phyloP scores from a whole-genome alignment of 2,113 vertebrate genomes.

The Taurulus bubalis region DNA sequence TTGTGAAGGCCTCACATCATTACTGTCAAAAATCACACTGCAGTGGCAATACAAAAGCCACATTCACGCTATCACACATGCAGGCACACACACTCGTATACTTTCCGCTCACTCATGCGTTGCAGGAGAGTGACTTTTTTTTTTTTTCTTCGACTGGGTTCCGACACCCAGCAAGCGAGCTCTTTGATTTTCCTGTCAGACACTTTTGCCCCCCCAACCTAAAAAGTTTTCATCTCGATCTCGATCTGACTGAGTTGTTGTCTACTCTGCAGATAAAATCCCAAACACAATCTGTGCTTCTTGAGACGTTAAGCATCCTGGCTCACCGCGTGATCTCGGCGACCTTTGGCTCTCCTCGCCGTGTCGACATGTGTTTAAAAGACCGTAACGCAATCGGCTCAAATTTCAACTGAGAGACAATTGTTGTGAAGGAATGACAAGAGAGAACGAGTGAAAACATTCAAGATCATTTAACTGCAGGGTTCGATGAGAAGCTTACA shows the following conservation, averaged over 20 bases:
- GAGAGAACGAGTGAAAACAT: slow-evolving; percentile 18
- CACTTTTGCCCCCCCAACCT: slow-evolving; percentile 41
- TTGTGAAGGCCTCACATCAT: slow-evolving; percentile 67
- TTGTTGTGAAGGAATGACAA: slow-evolving; percentile 28
- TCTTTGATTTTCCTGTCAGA: slow-evolving; percentile 71
- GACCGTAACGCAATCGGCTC: slow-evolving; percentile 22
- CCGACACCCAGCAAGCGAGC: slow-evolving; percentile 59
- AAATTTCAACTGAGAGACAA: slow-evolving; percentile 6
- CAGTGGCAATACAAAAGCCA: slow-evolving; percentile 60
- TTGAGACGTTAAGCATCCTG: neutral
- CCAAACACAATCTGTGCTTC: neutral
- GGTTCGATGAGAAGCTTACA: slow-evolving; percentile 47
- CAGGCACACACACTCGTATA: slow-evolving; percentile 37
- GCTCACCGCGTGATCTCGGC: neutral
- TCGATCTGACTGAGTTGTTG: slow-evolving; percentile 28
- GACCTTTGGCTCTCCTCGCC: slow-evolving; percentile 21
- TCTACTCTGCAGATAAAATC: slow-evolving; percentile 2
- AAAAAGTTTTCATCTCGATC: slow-evolving; percentile 50
- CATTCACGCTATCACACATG: slow-evolving; percentile 39
- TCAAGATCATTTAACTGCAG: slow-evolving; percentile 52
- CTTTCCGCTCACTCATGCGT: slow-evolving; percentile 59
- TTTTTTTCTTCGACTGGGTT: slow-evolving; percentile 27
- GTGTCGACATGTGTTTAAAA: slow-evolving; percentile 14
- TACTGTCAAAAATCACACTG: slow-evolving; percentile 69
- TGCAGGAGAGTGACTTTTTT: slow-evolving; percentile 51